Percentiles rank a stretch among this genome's conserved stretches.
phyloP scores from a whole-genome alignment of 2,888 invertebrate species.

The Lasius fuliginosus region DNA sequence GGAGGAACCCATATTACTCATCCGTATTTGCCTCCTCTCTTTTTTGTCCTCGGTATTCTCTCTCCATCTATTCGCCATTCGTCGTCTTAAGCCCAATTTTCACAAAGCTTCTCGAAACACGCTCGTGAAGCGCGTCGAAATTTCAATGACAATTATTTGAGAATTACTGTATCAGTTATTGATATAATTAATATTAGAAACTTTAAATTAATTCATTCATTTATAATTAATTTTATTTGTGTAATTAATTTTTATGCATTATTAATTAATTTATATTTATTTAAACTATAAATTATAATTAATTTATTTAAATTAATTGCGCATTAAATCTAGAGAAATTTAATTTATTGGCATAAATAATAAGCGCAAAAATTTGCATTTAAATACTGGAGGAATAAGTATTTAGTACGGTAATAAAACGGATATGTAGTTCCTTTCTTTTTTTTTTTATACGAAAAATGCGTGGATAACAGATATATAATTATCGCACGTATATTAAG shows the following conservation, averaged over 20 bases:
- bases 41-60: slow-evolving; percentile 61
- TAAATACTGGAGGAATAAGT: background rate
- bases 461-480: slow-evolving; percentile 3
- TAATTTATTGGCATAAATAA: background rate
- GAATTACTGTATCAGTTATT: background rate
- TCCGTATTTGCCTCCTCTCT: slow-evolving; percentile 81
- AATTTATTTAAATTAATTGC: background rate
- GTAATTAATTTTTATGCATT: no score
- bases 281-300: background rate
- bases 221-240: no score
- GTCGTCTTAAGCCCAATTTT: slow-evolving; percentile 67
- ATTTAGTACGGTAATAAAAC: slow-evolving; percentile 10
- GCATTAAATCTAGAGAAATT: background rate
- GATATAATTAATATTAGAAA: background rate
- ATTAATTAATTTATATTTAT: no score
- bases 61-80: slow-evolving; percentile 60
- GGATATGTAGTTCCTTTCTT: background rate
- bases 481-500: background rate
- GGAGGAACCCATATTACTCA: slow-evolving; percentile 85
- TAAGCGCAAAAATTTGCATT: background rate
- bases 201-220: background rate
- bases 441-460: background rate
- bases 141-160: no score
- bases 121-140: no score
- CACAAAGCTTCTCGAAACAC: slow-evolving; percentile 30